Percentiles rank a stretch among this genome's conserved stretches.
phyloP scores from a whole-genome alignment of 2,113 vertebrate species.

The Mugil cephalus region DNA sequence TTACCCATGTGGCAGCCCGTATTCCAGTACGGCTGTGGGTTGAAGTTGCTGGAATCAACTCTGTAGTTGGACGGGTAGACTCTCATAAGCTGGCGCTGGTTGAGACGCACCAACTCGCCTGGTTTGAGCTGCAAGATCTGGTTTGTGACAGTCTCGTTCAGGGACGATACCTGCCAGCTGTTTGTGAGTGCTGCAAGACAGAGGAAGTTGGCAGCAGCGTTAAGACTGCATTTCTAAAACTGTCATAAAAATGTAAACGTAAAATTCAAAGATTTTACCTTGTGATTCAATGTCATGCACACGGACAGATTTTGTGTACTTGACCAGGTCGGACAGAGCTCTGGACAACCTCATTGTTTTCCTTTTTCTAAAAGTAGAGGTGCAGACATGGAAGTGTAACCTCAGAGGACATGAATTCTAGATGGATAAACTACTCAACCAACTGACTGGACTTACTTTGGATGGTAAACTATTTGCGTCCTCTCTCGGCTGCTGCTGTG shows the following conservation, averaged over 20 bases:
- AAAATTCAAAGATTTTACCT: conserved; percentile 85
- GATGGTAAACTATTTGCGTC: conserved; percentile 86
- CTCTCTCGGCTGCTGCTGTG: conserved; percentile 83
- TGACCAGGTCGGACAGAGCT: conserved; percentile 95
- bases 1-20: conserved; percentile 95
- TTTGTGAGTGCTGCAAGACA: conserved; percentile 76
- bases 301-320: conserved; percentile 96
- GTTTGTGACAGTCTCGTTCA: conserved; percentile 94
- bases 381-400: neutral
- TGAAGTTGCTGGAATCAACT: conserved; percentile 97
- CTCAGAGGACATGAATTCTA: neutral
- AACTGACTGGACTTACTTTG: conserved; percentile 81
- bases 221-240: neutral
- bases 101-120: conserved; percentile 88
- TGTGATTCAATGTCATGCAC: conserved; percentile 92
- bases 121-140: conserved; percentile 94
- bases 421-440: neutral
- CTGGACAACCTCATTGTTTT: conserved; percentile 96
- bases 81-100: conserved; percentile 94
- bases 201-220: neutral
- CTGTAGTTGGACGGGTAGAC: conserved; percentile 95
- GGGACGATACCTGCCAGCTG: conserved; percentile 96
- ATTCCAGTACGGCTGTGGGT: conserved; percentile 97
- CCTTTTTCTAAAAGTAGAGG: conserved; percentile 81
- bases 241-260: neutral